Evolutionary conservation across 1,140 invertebrate species (phyloP).

Genomic region (Pseudoatta argentina): DNA sequence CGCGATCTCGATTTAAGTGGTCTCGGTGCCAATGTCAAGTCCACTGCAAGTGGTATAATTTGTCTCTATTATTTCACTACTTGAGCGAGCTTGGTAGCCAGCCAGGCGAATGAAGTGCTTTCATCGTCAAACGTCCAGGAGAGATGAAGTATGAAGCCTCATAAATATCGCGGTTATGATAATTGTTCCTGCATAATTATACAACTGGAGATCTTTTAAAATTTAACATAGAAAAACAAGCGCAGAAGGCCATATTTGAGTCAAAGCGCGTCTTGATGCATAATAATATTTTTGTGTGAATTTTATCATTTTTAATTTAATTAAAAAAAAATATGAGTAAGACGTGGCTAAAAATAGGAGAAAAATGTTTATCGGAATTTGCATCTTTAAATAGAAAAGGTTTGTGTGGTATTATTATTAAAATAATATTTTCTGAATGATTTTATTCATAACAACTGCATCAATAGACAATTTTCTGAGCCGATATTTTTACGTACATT

Average conservation of each 20-base stretch:
- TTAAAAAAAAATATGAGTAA: not conserved
- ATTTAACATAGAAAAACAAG: not conserved
- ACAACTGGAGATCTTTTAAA: not conserved
- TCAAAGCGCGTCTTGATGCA: too few relatives aligned
- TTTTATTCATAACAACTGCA: not conserved
- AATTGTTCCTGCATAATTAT: not conserved
- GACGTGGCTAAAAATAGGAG: not conserved
- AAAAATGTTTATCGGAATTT: not conserved
- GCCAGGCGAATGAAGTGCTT: conserved; percentile 36
- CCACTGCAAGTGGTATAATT: conserved; percentile 34
- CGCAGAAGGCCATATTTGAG: too few relatives aligned
- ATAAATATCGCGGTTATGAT: not conserved
- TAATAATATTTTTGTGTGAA: too few relatives aligned
- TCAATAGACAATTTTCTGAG: not conserved
- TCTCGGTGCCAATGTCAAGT: conserved; percentile 42
- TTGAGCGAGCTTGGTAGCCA: conserved; percentile 48
- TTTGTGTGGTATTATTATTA: conserved; percentile 5
- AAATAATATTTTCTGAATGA: not conserved
- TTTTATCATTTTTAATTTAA: too few relatives aligned
- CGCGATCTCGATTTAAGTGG: conserved; percentile 22
- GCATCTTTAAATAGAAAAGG: not conserved
- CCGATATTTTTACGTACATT: not conserved
- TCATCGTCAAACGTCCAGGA: conserved; percentile 11
- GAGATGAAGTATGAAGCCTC: not conserved
- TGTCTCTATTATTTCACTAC: conserved; percentile 62